Evolutionary conservation across 2,888 invertebrate genomes (phyloP).

Genomic region (Meganola albula): DNA sequence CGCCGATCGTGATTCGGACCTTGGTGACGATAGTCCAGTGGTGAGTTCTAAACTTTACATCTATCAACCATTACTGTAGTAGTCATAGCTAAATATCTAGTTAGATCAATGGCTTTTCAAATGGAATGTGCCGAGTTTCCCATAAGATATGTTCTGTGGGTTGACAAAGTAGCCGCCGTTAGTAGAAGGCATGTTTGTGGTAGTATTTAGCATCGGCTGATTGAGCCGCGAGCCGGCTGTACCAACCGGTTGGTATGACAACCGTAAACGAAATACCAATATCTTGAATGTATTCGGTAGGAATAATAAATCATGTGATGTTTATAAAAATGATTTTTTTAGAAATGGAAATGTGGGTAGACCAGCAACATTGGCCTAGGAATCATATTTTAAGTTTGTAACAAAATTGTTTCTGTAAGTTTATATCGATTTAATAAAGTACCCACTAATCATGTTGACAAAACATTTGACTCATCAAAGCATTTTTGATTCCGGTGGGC

Average conservation of each 20-base stretch:
- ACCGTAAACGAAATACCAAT: slow-evolving; percentile 9
- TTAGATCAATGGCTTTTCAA: slow-evolving; percentile 2
- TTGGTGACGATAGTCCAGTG: slow-evolving; percentile 85
- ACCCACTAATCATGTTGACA: too few relatives aligned
- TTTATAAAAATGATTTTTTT: too few relatives aligned
- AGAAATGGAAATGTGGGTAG: too few relatives aligned
- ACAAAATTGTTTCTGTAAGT: too few relatives aligned
- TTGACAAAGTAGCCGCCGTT: slow-evolving; percentile 12
- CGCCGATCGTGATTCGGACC: slow-evolving; percentile 83
- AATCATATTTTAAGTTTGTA: too few relatives aligned
- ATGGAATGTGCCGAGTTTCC: slow-evolving; percentile 3
- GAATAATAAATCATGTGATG: too few relatives aligned
- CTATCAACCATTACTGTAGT: background rate
- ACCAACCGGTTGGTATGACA: slow-evolving; percentile 28
- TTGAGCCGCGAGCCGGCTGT: slow-evolving; percentile 10
- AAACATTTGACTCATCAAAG: too few relatives aligned
- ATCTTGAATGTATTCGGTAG: too few relatives aligned
- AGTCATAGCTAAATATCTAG: background rate
- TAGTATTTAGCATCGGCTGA: slow-evolving; percentile 15
- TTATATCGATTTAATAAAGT: too few relatives aligned
- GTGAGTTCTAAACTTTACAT: slow-evolving; percentile 69
- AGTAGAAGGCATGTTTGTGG: slow-evolving; percentile 14
- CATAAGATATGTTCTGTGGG: slow-evolving; percentile 5
- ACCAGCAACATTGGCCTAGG: too few relatives aligned
- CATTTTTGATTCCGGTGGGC: too few relatives aligned